These are phyloP conservation scores for Kryptolebias marmoratus DNA, from an alignment of 2,113 vertebrate genomes.

Conservation along the genomic window DNA sequence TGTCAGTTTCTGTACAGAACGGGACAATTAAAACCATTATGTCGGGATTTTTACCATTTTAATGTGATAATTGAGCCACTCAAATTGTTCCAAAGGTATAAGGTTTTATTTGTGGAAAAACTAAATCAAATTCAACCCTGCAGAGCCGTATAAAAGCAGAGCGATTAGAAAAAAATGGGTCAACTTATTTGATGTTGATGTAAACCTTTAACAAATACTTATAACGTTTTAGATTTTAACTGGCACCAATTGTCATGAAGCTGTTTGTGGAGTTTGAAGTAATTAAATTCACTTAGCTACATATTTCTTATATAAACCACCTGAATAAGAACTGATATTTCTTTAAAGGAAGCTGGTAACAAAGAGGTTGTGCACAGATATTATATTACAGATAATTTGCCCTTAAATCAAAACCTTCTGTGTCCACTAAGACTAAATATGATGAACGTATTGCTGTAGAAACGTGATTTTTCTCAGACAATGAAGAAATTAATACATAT, in stretches of 20 bases:
- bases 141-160: not conserved
- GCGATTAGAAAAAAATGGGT: not conserved
- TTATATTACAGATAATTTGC: not conserved
- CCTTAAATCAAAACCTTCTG: not conserved
- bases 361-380: not conserved
- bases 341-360: constrained; percentile 7
- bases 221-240: not conserved
- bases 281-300: not conserved
- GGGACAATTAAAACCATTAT: constrained; percentile 4
- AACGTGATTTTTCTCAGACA: constrained; percentile 20
- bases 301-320: not conserved
- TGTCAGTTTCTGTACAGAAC: constrained; percentile 3
- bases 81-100: not conserved
- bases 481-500: constrained; percentile 27
- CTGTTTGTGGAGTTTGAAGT: not conserved
- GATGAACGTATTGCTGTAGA: constrained; percentile 6
- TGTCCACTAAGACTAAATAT: constrained; percentile 15
- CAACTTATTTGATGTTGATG: not conserved
- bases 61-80: constrained; percentile 9
- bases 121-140: not conserved
- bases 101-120: constrained; percentile 2
- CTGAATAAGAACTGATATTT: not conserved
- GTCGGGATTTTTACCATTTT: constrained; percentile 15
- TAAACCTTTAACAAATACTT: not conserved
- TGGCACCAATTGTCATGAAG: not conserved